phyloP scores from a whole-genome alignment of 92 coral and sea anemone genomes.

The Actinernus sp. region DNA sequence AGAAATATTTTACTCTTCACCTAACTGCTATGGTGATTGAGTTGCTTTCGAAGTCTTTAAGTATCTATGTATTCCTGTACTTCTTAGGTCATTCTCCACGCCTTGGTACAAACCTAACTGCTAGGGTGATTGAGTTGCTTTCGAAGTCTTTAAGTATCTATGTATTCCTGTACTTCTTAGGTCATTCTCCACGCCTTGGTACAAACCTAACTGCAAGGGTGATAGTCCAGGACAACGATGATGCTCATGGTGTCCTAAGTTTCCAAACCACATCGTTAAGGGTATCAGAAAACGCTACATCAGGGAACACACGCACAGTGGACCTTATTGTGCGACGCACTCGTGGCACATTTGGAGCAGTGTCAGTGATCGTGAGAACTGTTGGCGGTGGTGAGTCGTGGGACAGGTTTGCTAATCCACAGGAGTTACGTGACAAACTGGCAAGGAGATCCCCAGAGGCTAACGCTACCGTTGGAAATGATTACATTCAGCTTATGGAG shows the following conservation, averaged over 20 bases:
- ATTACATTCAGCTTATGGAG: conserved; percentile 57
- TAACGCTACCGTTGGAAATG: conserved; percentile 76
- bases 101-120: conserved; percentile 78
- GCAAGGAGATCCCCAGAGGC: conserved; percentile 53
- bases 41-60: not conserved
- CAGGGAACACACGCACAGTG: conserved; percentile 66
- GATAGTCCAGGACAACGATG: conserved; percentile 89
- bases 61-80: not conserved
- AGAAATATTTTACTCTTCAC: no score
- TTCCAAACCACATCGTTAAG: conserved; percentile 60
- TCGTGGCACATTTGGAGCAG: conserved; percentile 89
- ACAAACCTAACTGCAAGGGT: conserved; percentile 60
- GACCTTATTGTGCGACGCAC: conserved; percentile 79
- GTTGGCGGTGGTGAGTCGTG: conserved; percentile 97
- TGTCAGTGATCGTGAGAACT: conserved; percentile 86
- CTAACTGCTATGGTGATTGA: not conserved
- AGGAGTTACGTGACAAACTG: conserved; percentile 57
- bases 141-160: not conserved
- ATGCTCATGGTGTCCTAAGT: conserved; percentile 83
- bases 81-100: conserved; percentile 72
- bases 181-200: conserved; percentile 80
- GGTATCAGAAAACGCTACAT: conserved; percentile 78
- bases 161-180: conserved; percentile 31
- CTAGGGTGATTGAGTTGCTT: not conserved
- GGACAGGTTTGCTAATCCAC: conserved; percentile 55